Evolutionary conservation across 2,113 vertebrate genomes (phyloP), one percentile per base, ranked within the genome.

Genomic region (Crotalus horridus): DNA sequence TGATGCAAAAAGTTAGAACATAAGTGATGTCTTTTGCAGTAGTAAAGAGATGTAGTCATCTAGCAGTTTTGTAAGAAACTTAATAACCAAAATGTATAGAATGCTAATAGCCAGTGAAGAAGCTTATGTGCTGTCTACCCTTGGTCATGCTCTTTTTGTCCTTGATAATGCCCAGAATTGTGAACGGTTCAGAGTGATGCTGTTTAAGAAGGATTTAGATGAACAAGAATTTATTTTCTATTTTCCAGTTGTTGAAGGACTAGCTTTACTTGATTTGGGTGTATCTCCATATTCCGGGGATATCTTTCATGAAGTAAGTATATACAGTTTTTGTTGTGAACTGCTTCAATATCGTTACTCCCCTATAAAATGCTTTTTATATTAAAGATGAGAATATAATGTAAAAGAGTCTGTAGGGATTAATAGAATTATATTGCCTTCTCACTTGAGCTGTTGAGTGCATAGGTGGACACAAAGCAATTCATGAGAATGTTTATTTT

Each of bases 241-340:
- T 95, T 95, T 89, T 97, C 7, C 98, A 99, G 99, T 99, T 96
- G 98, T 99, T 0, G 99, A 99, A 97, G 99, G 98, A 94, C 98
- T 99, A 96, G 98, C 99, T 64, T 97, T 99, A 94, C 97, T 99
- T 95, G 99, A 99, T 91, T 97, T 99, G 93, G 99, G 99, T 85
- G 98, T 99, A 81, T 99, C 99, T 0, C 99, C 99, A 0, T 99
- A 99, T 96, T 98, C 99, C 89, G 99, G 99, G 97, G 99, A 99
- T 97, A 94, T 99, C 93, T 99, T 99, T 96, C 99, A 99, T 91
- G 99, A 99, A 98, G 99, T 99, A 94, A 97, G 98, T 98, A 92
- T 98, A 92, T 91, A 43, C 85, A 43, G 9, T 85, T 89, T 46
- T 69, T 26, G 48, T 39, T 17, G 24, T 88, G 21, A 53, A 20